Evolutionary conservation across 2,113 vertebrate species (phyloP).

Genomic region (Pterocles gutturalis): DNA sequence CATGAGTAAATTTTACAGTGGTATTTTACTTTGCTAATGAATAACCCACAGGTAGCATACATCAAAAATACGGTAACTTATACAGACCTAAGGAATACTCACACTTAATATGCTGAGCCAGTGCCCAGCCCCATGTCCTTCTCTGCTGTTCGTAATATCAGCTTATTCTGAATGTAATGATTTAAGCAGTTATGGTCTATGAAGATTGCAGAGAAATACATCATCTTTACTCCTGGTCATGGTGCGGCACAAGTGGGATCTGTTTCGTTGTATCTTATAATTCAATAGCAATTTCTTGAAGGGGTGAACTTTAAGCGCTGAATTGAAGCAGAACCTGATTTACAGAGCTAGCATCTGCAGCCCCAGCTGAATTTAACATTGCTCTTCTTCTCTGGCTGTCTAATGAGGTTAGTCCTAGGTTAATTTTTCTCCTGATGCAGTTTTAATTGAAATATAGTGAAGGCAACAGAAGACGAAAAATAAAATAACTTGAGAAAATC

Average conservation of each 20-base stretch:
- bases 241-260: not conserved
- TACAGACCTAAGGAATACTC: not conserved
- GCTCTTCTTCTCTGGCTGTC: not conserved
- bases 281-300: not conserved
- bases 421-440: slow-evolving; percentile 20
- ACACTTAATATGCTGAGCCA: not conserved
- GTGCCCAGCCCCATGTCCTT: not conserved
- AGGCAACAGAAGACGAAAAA: not conserved
- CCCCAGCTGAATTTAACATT: not conserved
- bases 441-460: slow-evolving; percentile 47
- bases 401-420: slow-evolving; percentile 33
- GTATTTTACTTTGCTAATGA: not conserved
- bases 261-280: not conserved
- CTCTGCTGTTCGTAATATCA: not conserved
- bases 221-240: not conserved
- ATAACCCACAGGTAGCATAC: not conserved
- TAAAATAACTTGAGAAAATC: not conserved
- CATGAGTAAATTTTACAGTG: not conserved
- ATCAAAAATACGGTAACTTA: not conserved
- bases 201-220: not conserved
- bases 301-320: not conserved
- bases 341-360: not conserved
- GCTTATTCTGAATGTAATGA: not conserved
- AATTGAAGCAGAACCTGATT: slow-evolving; percentile 7
- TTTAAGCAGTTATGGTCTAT: not conserved